Evolutionary conservation across 2,888 invertebrate genomes (phyloP), one percentile per base, ranked within the genome.

Genomic region (Ornithoptera priamus): DNA sequence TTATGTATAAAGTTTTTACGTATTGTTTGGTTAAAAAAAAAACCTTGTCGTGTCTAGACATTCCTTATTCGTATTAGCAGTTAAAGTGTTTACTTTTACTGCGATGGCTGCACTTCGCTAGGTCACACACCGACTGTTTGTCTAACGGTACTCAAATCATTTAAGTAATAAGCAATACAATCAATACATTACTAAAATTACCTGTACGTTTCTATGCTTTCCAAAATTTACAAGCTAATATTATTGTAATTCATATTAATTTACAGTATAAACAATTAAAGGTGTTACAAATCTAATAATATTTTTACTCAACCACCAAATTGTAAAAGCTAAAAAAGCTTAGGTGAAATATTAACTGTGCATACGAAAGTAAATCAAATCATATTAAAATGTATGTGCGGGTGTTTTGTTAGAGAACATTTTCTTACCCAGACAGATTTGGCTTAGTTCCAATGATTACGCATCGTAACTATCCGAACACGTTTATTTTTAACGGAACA

Each of bases 391-490:
- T 18, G 17, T 50, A 18, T 18, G 18, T 50, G 15, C 36, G n/a
- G 30, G 56, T 57, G 65, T 4, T 39, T 60, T 66, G 53, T 66
- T 62, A 57, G 50, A 57, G 50, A 66, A 59, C 22, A 62, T 59
- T 62, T 66, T 66, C 65, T 36, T 36, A 7, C 24, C 59, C 30
- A 69, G 62, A 50, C 53, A 74, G 64, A 62, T 66, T 76, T 85
- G 85, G 85, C 83, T 75, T 36, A 67, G 60, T 66, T 69, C 81
- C 83, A 83, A 72, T 58, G 68, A 70, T 74, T 77, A 72, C 74
- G 64, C 64, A 70, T 71, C 71, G 62, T 72, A 39, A 69, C 72
- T 72, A 73, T 77, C 72, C 72, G 73, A 71, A 69, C 68, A 68
- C 50, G 39, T 80, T 77, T 81, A 79, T 80, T 80, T 80, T 78